phyloP scores from a whole-genome alignment of 2,113 vertebrate genomes.

The Stegostoma tigrinum region DNA sequence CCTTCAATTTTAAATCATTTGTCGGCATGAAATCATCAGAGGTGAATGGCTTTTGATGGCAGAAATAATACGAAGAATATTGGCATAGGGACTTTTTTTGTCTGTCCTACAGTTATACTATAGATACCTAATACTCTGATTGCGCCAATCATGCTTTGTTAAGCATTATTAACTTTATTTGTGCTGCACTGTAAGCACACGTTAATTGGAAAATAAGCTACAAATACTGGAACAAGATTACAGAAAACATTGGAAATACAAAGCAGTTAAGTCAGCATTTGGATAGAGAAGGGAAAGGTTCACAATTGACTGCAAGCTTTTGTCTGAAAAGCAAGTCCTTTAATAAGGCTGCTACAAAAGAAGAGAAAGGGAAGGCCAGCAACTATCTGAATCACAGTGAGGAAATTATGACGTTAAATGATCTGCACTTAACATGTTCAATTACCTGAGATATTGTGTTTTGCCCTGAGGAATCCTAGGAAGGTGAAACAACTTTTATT shows the following conservation, averaged over 20 bases:
- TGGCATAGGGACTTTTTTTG: neutral
- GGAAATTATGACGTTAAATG: neutral
- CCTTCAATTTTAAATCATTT: conserved; percentile 10
- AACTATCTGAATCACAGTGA: neutral
- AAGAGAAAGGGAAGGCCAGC: neutral
- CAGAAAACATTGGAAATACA: neutral
- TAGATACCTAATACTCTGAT: neutral
- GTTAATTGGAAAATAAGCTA: neutral
- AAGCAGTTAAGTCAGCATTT: neutral
- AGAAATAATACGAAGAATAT: neutral
- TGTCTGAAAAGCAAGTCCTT: neutral
- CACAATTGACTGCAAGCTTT: neutral
- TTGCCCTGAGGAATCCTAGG: neutral
- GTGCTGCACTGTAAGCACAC: neutral
- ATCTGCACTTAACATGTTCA: neutral
- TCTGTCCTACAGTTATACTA: neutral
- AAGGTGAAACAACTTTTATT: neutral
- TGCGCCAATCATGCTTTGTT: neutral
- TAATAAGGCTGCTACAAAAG: neutral
- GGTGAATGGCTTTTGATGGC: neutral
- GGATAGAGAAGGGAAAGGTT: neutral
- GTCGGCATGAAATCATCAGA: neutral
- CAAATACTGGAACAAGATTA: neutral
- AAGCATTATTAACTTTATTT: neutral
- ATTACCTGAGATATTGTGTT: neutral